A percentile compares a stretch with the other conserved stretches of the same genome.
Evolutionary conservation across 1,140 invertebrate species (phyloP).

Genomic region (Heliconius hewitsoni): DNA sequence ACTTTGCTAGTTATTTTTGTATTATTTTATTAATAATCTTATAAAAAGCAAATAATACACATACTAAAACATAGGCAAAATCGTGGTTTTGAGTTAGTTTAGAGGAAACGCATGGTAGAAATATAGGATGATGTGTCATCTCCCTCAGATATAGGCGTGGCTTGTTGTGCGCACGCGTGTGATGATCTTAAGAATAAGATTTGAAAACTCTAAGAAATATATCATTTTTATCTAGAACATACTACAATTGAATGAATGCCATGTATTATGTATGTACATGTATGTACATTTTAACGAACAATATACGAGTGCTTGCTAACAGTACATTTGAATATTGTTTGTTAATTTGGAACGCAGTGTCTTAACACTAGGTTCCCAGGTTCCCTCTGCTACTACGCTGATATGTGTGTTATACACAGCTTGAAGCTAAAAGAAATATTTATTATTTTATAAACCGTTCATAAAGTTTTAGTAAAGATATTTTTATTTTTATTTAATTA

Average conservation of each 20-base stretch:
- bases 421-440: too few relatives aligned
- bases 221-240: slow-evolving; percentile 12
- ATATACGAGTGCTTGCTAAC: too few relatives aligned
- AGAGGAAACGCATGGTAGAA: slow-evolving; percentile 36
- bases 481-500: too few relatives aligned
- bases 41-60: background rate
- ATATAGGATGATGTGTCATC: slow-evolving; percentile 55
- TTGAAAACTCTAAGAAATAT: slow-evolving; percentile 29
- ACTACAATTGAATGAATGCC: slow-evolving; percentile 16
- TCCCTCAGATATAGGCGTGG: slow-evolving; percentile 67
- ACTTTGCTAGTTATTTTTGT: background rate
- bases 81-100: background rate
- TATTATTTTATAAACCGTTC: too few relatives aligned
- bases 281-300: background rate
- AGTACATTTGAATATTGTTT: too few relatives aligned
- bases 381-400: too few relatives aligned
- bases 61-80: background rate
- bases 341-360: too few relatives aligned
- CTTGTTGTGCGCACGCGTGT: slow-evolving; percentile 64
- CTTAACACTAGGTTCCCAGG: too few relatives aligned
- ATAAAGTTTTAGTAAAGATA: too few relatives aligned
- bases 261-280: slow-evolving; percentile 3
- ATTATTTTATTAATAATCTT: background rate
- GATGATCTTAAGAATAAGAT: slow-evolving; percentile 73
- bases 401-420: too few relatives aligned